phyloP scores from a whole-genome alignment of 2,888 invertebrate species.

The Lasius platythorax region DNA sequence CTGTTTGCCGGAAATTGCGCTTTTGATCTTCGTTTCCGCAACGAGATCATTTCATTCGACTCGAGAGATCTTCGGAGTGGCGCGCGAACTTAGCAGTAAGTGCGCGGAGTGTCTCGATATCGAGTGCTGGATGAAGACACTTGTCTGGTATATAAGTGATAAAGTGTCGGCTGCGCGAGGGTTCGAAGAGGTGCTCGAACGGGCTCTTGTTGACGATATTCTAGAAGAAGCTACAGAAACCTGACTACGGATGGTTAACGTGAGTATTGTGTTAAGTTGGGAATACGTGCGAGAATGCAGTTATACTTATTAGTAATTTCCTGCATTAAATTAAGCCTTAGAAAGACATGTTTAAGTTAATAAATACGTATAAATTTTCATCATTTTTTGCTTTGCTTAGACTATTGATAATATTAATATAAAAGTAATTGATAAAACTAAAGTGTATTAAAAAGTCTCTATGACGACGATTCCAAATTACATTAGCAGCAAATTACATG shows the following conservation, averaged over 20 bases:
- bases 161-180: constrained; percentile 63
- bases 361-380: not conserved
- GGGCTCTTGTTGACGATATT: constrained; percentile 28
- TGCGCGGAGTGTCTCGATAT: constrained; percentile 55
- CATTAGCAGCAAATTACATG: not conserved
- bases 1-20: not conserved
- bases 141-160: constrained; percentile 60
- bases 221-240: constrained; percentile 59
- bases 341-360: not conserved
- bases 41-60: constrained; percentile 4
- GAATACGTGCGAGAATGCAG: constrained; percentile 8
- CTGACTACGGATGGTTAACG: constrained; percentile 75
- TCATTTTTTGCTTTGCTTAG: not conserved
- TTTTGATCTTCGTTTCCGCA: constrained; percentile 22
- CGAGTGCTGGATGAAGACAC: constrained; percentile 35
- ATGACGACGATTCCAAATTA: not conserved
- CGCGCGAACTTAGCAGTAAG: constrained; percentile 60
- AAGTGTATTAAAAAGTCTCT: not conserved
- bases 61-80: constrained; percentile 18
- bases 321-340: not conserved
- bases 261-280: constrained; percentile 62
- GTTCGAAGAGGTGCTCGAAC: constrained; percentile 56
- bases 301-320: not conserved
- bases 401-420: not conserved
- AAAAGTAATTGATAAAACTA: not conserved